phyloP scores from a whole-genome alignment of 2,888 invertebrate species.

The Folsomia candida region DNA sequence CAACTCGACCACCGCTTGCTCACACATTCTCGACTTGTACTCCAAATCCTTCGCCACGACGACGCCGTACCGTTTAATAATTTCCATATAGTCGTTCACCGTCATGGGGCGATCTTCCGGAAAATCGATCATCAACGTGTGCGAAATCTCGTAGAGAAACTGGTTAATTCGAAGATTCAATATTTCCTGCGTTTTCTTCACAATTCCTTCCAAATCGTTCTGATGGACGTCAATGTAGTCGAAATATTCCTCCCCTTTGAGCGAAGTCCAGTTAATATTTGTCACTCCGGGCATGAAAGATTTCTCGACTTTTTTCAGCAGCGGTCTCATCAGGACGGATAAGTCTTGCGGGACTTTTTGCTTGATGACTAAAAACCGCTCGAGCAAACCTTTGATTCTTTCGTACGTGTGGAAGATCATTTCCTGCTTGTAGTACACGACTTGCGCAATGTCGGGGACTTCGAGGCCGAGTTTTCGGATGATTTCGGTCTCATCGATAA shows the following conservation, averaged over 20 bases:
- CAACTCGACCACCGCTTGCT: slow-evolving; percentile 75
- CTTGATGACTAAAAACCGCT: slow-evolving; percentile 53
- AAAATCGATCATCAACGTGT: slow-evolving; percentile 44
- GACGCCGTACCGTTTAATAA: slow-evolving; percentile 38
- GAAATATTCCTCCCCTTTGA: slow-evolving; percentile 62
- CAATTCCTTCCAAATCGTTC: slow-evolving; percentile 44
- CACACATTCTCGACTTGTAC: slow-evolving; percentile 56
- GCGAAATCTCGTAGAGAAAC: slow-evolving; percentile 43
- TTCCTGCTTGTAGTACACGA: slow-evolving; percentile 70
- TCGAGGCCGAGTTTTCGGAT: slow-evolving; percentile 73
- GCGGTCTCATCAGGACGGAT: slow-evolving; percentile 40
- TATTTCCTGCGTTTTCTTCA: slow-evolving; percentile 43
- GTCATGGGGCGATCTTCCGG: slow-evolving; percentile 44
- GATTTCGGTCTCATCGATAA: slow-evolving; percentile 76
- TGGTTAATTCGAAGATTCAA: slow-evolving; percentile 42
- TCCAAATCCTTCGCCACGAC: slow-evolving; percentile 45
- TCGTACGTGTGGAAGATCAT: slow-evolving; percentile 66
- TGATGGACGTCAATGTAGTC: slow-evolving; percentile 42
- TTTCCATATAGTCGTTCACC: slow-evolving; percentile 39
- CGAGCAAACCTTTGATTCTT: slow-evolving; percentile 63
- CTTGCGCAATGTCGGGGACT: slow-evolving; percentile 73
- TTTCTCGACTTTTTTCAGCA: slow-evolving; percentile 59
- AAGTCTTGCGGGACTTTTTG: slow-evolving; percentile 43
- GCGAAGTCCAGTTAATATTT: slow-evolving; percentile 77
- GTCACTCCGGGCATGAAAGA: slow-evolving; percentile 73